Percentiles rank a stretch among this genome's conserved stretches.
Evolutionary conservation across 1,140 invertebrate genomes (phyloP).

Genomic region (Catajapyx aquilonaris): DNA sequence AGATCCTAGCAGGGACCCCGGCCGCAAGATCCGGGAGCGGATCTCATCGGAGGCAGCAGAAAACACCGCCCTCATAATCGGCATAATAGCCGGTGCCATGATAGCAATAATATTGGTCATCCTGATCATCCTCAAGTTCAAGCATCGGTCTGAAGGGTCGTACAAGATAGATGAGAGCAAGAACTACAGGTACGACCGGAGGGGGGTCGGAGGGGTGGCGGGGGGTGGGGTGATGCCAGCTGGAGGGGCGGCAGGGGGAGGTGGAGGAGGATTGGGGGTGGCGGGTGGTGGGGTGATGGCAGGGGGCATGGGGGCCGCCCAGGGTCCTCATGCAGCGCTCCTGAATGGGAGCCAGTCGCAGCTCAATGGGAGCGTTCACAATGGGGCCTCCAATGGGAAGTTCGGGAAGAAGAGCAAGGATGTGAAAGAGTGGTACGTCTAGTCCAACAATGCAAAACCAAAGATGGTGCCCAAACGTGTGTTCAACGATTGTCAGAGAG

Average conservation of each 20-base stretch:
- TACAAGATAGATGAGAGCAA: constrained; percentile 82
- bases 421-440: constrained; percentile 87
- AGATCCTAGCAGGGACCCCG: constrained; percentile 2
- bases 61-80: constrained; percentile 54
- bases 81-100: constrained; percentile 72
- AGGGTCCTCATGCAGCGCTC: constrained; percentile 50
- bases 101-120: constrained; percentile 81
- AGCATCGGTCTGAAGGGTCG: constrained; percentile 60
- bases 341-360: constrained; percentile 25
- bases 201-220: constrained; percentile 15
- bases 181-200: constrained; percentile 31
- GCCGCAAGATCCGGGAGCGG: constrained; percentile 25
- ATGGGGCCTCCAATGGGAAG: constrained; percentile 16
- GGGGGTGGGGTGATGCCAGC: constrained; percentile 3
- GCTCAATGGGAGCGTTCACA: constrained; percentile 23
- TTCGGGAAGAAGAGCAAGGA: constrained; percentile 44
- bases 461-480: no score
- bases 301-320: no score
- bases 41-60: constrained; percentile 49
- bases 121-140: constrained; percentile 71
- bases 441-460: constrained; percentile 15
- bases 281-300: no score
- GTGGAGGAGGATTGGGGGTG: constrained; percentile 9
- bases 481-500: no score
- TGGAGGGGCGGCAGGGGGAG: constrained; percentile 1